Conservation (phyloP, 2,797 vertebrate species). For the Hyperoplus immaculatus region DNA sequence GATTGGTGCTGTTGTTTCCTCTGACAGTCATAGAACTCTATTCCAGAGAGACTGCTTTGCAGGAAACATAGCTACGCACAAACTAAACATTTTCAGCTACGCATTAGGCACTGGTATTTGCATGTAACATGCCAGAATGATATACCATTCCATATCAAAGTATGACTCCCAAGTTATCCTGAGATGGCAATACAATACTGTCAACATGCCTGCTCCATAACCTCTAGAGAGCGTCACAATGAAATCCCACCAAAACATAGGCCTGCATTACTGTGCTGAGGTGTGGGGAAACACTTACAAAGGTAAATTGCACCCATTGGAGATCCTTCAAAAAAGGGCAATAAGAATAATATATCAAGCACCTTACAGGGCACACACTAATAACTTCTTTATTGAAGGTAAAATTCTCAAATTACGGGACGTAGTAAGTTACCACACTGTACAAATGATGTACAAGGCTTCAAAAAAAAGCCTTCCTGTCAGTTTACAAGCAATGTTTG, state of each 20-base stretch:
- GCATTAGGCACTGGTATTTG: slow-evolving; percentile 2
- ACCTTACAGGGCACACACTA: too few relatives aligned
- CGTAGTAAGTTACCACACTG: too few relatives aligned
- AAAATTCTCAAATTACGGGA: too few relatives aligned
- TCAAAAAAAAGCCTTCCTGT: too few relatives aligned
- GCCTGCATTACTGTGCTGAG: too few relatives aligned
- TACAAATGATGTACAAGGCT: too few relatives aligned
- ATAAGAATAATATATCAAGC: too few relatives aligned
- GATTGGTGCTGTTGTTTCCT: slow-evolving; percentile 67
- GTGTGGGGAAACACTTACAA: too few relatives aligned
- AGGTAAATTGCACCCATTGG: too few relatives aligned
- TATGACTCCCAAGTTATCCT: background rate
- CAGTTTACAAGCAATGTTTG: too few relatives aligned
- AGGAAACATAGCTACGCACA: slow-evolving; percentile 3
- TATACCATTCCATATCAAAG: background rate
- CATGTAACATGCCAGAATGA: background rate
- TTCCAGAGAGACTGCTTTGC: slow-evolving; percentile 19
- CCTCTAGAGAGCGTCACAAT: background rate
- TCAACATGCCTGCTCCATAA: background rate
- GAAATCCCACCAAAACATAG: background rate
- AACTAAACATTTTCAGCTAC: background rate
- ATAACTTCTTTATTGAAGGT: too few relatives aligned
- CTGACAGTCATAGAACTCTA: slow-evolving; percentile 44
- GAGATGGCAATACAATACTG: background rate
- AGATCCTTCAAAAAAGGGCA: too few relatives aligned